Conservation (phyloP, 2,888 invertebrate species). For the Eristalinus sepulchralis region DNA sequence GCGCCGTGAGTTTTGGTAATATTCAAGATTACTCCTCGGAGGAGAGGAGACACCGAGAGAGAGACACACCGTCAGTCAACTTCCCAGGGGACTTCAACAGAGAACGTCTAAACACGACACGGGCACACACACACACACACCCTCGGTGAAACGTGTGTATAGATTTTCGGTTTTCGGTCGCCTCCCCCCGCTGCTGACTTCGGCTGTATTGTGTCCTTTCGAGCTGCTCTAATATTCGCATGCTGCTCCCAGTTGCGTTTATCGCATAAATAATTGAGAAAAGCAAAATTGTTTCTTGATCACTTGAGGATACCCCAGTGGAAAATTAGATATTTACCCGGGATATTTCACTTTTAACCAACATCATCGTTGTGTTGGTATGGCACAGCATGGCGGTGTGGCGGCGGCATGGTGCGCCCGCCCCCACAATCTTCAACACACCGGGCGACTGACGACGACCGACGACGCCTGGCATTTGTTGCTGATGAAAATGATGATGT, state of each 20-base stretch:
- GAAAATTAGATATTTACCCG: constrained; percentile 72
- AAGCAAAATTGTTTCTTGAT: constrained; percentile 80
- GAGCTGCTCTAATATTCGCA: constrained; percentile 61
- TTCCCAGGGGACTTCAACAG: constrained; percentile 42
- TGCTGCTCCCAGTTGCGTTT: constrained; percentile 68
- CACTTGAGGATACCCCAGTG: constrained; percentile 79
- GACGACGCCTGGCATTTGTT: constrained; percentile 50
- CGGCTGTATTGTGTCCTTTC: constrained; percentile 56
- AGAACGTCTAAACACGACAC: background rate
- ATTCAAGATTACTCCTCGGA: constrained; percentile 60
- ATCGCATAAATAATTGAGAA: constrained; percentile 74
- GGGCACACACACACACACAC: background rate
- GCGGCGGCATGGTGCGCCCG: background rate
- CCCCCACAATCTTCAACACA: background rate
- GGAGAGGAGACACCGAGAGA: constrained; percentile 35
- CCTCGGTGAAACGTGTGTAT: background rate
- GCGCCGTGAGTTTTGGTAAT: constrained; percentile 47
- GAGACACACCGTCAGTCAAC: constrained; percentile 31
- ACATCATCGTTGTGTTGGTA: constrained; percentile 58
- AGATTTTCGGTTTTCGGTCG: background rate
- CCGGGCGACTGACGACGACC: background rate
- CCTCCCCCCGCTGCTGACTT: background rate
- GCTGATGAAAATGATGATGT: constrained; percentile 70
- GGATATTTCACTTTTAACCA: constrained; percentile 69
- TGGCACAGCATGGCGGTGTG: too few species aligned